Base-by-base conservation (phyloP, 2,888 invertebrate genomes). In the Drosophila planitibia region DNA sequence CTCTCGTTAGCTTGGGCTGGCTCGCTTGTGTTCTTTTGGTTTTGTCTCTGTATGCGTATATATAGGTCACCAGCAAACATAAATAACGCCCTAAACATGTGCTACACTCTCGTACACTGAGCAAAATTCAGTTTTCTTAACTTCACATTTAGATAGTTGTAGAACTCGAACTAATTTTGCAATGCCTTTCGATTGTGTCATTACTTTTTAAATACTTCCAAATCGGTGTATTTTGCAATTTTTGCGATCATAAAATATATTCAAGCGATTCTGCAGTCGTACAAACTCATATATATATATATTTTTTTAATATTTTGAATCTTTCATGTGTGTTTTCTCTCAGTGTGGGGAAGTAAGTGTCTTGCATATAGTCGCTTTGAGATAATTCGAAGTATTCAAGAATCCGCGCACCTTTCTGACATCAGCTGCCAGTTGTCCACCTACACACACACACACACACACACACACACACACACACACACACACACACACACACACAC, bases 11-110 rank as follows among this genome's bases (percentile, higher is more conserved):
- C 25, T 47, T 49, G 25, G 35, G 16, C 12, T 39, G 25, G 19
- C 28, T 52, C 58, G 14, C 25, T 35, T 32, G 10, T 57, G 30
- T 39, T 39, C 30, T 30, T 16, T 39, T 28, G 6, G 16, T n/a
- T 14, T 14, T 54, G 37, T 28, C 35, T n/a, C 52, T 30, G n/a
- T 69, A 44, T 51, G 63, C 60, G 60, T 64, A 37, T 44, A 82
- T 82, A 81, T 85, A 83, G 85, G 85, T 85, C 89, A 78, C 75
- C 65, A 82, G 84, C 66, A 74, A 79, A 86, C 81, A 86, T 76
- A 82, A 86, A 89, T 89, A 86, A 71, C 68, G 55, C 72, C 79
- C 65, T 63, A 72, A 28, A 71, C 76, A 80, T 66, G 58, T 55
- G 59, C 62, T 28, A 25, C 37, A 47, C 35, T 28, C 28, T 12